Evolutionary conservation across 2,888 invertebrate species (phyloP).

Genomic region (Dynastes maya): DNA sequence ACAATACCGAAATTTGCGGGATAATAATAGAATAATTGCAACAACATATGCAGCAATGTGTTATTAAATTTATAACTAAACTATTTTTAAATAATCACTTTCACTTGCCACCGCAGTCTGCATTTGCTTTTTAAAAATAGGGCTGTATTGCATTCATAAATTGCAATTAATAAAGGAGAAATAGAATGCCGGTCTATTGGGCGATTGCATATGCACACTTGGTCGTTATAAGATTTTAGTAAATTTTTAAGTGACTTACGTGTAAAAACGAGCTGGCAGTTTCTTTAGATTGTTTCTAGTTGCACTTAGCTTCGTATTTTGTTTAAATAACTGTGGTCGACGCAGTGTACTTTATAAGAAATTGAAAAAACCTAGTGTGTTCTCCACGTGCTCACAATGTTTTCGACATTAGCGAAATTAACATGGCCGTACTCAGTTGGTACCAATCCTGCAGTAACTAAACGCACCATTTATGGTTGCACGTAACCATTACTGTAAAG

Average conservation of each 20-base stretch:
- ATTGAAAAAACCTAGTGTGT: slow-evolving; percentile 55
- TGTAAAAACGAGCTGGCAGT: slow-evolving; percentile 44
- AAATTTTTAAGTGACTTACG: slow-evolving; percentile 49
- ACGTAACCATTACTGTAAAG: background rate
- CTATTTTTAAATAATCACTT: slow-evolving; percentile 22
- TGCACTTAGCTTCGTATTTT: background rate
- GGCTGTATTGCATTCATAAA: background rate
- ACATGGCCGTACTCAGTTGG: slow-evolving; percentile 73
- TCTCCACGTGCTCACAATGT: slow-evolving; percentile 82
- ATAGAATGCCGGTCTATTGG: slow-evolving; percentile 8
- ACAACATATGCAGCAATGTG: background rate
- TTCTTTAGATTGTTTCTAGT: background rate
- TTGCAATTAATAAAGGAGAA: background rate
- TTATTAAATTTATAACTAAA: background rate
- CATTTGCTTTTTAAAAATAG: background rate
- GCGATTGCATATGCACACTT: slow-evolving; percentile 20
- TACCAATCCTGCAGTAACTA: slow-evolving; percentile 56
- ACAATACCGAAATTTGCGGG: background rate
- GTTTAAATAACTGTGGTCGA: slow-evolving; percentile 13
- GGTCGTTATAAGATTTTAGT: slow-evolving; percentile 20
- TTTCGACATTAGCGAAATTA: slow-evolving; percentile 77
- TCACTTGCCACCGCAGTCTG: background rate
- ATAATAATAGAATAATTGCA: slow-evolving; percentile 14
- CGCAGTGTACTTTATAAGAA: slow-evolving; percentile 30
- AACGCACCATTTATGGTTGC: slow-evolving; percentile 53